These are phyloP conservation scores for Vidua chalybeata DNA, from an alignment of 2,113 vertebrate genomes.

Conservation along the genomic window DNA sequence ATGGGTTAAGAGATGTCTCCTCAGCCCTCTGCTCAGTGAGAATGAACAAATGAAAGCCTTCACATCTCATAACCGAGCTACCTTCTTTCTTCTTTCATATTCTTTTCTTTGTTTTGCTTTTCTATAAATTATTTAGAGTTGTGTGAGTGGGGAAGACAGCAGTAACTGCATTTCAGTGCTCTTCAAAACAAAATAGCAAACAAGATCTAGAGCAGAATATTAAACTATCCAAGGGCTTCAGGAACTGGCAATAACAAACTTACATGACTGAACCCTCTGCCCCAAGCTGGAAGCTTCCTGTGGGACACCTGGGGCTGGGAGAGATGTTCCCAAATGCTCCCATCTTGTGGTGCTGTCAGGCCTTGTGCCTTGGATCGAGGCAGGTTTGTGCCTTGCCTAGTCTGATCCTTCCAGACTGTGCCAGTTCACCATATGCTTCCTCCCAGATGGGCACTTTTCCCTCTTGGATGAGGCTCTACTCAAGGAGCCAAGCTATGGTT, in stretches of 20 bases:
- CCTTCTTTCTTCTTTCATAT: constrained; percentile 15
- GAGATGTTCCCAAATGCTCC: neutral
- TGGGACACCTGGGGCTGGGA: neutral
- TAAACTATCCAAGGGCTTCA: constrained; percentile 16
- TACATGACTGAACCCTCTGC: neutral
- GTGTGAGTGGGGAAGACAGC: constrained; percentile 46
- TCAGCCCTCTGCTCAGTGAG: neutral
- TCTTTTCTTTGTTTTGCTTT: constrained; percentile 49
- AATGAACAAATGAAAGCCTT: constrained; percentile 17
- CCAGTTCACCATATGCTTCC: fast-evolving
- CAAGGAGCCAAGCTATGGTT: neutral
- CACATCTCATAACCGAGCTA: neutral
- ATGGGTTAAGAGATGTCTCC: neutral
- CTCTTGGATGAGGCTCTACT: neutral
- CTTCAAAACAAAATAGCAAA: constrained; percentile 50
- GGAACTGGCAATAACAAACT: neutral
- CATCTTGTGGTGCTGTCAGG: neutral
- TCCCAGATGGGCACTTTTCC: neutral
- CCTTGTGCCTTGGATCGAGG: neutral
- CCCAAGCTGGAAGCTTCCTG: neutral
- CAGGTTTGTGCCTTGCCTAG: neutral
- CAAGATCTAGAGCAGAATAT: constrained; percentile 67
- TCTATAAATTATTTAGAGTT: constrained; percentile 67
- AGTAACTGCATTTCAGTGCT: constrained; percentile 59
- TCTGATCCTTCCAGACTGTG: neutral